A percentile compares a stretch with the other conserved stretches of the same genome.
phyloP scores from a whole-genome alignment of 1,140 invertebrate species.

The Camponotus floridanus region DNA sequence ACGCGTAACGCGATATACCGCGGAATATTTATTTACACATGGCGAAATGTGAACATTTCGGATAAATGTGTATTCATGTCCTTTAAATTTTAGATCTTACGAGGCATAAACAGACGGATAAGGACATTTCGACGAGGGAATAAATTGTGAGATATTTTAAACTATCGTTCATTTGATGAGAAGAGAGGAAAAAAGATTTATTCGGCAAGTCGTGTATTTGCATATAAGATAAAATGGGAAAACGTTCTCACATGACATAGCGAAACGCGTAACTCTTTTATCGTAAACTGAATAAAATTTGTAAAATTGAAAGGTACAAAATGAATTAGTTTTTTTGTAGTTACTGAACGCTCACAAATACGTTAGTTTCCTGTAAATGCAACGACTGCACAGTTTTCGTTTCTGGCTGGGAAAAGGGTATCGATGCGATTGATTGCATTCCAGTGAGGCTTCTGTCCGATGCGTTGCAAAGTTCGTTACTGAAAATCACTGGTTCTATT shows the following conservation, averaged over 20 bases:
- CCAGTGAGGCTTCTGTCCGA: constrained; percentile 34
- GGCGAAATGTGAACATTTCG: not conserved
- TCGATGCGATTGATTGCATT: constrained; percentile 61
- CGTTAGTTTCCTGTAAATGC: constrained; percentile 40
- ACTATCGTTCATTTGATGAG: not conserved
- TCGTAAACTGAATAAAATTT: not conserved
- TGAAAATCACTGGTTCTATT: constrained; percentile 54
- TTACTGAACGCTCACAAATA: not conserved
- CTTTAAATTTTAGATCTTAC: constrained; percentile 15
- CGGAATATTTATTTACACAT: constrained; percentile 19
- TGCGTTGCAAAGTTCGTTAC: constrained; percentile 36
- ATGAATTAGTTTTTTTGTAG: constrained; percentile 7
- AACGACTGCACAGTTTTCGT: constrained; percentile 42
- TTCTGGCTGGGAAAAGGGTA: constrained; percentile 41
- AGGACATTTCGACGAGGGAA: not conserved
- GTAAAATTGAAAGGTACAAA: constrained; percentile 17
- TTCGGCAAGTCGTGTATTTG: not conserved
- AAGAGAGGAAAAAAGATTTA: not conserved
- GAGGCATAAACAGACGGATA: not conserved
- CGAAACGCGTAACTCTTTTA: not conserved
- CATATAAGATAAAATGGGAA: not conserved
- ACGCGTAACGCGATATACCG: not conserved
- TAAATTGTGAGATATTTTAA: not conserved
- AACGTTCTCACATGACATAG: not conserved
- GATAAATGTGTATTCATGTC: not conserved